These are phyloP conservation scores for Crenichthys baileyi DNA, from an alignment of 2,797 vertebrate genomes.

Conservation along the genomic window DNA sequence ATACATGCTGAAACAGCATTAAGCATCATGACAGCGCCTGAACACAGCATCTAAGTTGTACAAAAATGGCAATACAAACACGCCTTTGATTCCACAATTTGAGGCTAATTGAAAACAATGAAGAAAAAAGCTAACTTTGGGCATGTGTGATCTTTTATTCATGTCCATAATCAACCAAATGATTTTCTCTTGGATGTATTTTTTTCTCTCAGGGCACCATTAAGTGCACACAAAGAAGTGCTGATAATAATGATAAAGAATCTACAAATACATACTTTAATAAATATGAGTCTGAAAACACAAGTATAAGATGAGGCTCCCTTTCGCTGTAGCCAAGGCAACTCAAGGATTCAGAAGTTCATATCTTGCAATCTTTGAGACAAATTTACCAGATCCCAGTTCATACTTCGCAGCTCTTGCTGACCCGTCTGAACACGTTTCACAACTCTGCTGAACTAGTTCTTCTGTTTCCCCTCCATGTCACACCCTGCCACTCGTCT, in stretches of 20 bases:
- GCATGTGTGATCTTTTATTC: conserved; percentile 75
- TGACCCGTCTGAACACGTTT: conserved; percentile 76
- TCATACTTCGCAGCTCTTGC: conserved; percentile 47
- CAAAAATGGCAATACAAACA: conserved; percentile 56
- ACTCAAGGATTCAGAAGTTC: conserved; percentile 4
- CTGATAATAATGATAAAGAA: conserved; percentile 55
- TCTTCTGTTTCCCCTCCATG: conserved; percentile 55
- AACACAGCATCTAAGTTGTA: conserved; percentile 44
- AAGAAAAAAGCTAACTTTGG: conserved; percentile 64
- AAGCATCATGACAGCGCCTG: conserved; percentile 3
- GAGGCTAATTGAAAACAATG: conserved; percentile 79
- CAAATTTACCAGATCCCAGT: conserved; percentile 40
- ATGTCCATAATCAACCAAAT: conserved; percentile 69
- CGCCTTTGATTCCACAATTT: conserved; percentile 74
- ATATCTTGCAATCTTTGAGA: conserved; percentile 25
- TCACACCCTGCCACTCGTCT: conserved; percentile 63
- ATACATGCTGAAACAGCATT: conserved; percentile 7
- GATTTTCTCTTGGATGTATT: conserved; percentile 57
- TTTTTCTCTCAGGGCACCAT: conserved; percentile 73
- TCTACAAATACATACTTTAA: conserved; percentile 19
- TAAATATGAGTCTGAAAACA: conserved; percentile 28
- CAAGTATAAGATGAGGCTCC: conserved; percentile 16
- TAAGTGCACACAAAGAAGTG: conserved; percentile 48
- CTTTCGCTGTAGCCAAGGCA: background rate
- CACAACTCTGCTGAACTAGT: conserved; percentile 75